Percentiles rank a stretch among this genome's conserved stretches.
Conservation (phyloP, 1,140 invertebrate species). For the Holcopasites calliopsidis region DNA sequence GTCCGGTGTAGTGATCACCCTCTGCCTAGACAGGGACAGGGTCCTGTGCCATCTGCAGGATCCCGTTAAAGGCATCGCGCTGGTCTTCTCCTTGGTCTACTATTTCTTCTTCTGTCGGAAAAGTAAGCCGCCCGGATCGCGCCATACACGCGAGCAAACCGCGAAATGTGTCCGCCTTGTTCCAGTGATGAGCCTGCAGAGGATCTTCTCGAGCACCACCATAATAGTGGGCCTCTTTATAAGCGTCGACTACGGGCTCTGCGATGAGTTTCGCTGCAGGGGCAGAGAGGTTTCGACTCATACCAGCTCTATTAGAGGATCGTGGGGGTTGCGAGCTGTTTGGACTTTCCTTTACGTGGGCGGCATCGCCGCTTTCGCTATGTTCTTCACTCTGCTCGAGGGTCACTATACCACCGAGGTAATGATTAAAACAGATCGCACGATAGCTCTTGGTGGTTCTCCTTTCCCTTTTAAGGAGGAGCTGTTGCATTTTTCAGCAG, state of each 20-base stretch:
- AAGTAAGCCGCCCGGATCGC: slow-evolving; percentile 74
- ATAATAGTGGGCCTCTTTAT: slow-evolving; percentile 83
- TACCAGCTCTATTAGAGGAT: slow-evolving; percentile 69
- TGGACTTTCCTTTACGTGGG: slow-evolving; percentile 82
- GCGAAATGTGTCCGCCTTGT: slow-evolving; percentile 42
- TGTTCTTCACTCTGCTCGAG: slow-evolving; percentile 81
- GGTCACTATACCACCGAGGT: slow-evolving; percentile 72
- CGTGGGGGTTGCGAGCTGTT: slow-evolving; percentile 79
- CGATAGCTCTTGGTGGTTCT: no score
- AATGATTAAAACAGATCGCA: no score
- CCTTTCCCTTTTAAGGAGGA: no score
- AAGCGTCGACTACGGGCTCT: slow-evolving; percentile 82
- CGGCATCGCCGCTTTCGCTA: slow-evolving; percentile 79
- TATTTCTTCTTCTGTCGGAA: slow-evolving; percentile 83
- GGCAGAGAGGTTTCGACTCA: slow-evolving; percentile 77
- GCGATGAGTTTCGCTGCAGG: slow-evolving; percentile 83
- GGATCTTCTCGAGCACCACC: slow-evolving; percentile 82
- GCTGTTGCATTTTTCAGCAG: slow-evolving; percentile 65
- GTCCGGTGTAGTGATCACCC: slow-evolving; percentile 69
- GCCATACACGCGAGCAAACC: no score
- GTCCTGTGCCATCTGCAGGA: slow-evolving; percentile 83
- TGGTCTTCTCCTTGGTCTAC: slow-evolving; percentile 82
- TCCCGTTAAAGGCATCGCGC: slow-evolving; percentile 81
- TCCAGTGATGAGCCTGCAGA: slow-evolving; percentile 82
- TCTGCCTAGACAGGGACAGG: slow-evolving; percentile 76